Base-by-base conservation (phyloP, 2,797 vertebrate genomes). In the Sebastes diaconus region DNA sequence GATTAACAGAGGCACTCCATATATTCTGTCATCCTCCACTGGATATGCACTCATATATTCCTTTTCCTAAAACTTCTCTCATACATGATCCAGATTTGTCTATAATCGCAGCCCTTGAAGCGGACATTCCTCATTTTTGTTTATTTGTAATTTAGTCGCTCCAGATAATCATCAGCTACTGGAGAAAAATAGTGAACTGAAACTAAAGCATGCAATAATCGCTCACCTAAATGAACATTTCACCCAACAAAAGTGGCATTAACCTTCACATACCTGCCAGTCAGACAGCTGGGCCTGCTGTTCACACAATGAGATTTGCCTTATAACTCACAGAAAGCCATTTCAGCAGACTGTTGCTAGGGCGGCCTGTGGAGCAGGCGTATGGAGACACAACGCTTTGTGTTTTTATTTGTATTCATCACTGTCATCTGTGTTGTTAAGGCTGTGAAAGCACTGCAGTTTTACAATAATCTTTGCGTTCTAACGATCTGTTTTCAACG, bases 231-330 rank as follows among this genome's bases (percentile, higher is more conserved):
- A 78, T 76, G 24, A 76, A 68, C 22, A 46, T 36, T 64, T 70
- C 25, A 39, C 32, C 46, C 59, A 79, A 65, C 58, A 79, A 52
- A 73, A 58, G 42, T 20, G 25, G 30, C 64, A 80, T 83, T 84
- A 83, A 85, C 86, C 77, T 84, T 88, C 60, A 77, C 24, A 5
- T 30, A 83, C 46, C 39, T 81, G 71, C 60, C 65, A 64, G 68
- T 65, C 22, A 82, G 55, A 68, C 86, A 85, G 65, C 79, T 86
- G 84, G 75, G 70, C 84, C 81, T 81, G 78, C 75, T 81, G 79
- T 72, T 81, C 64, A 36, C 77, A 63, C 64, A 75, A 72, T 84
- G 59, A 68, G 68, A 68, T 63, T 30, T 29, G 61, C 66, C 68
- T 67, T 69, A 57, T 67, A 80, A 73, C 52, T 85, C 70, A 68